These are phyloP conservation scores for Tinea trinotella DNA, from an alignment of 2,888 invertebrate species.

Conservation along the genomic window DNA sequence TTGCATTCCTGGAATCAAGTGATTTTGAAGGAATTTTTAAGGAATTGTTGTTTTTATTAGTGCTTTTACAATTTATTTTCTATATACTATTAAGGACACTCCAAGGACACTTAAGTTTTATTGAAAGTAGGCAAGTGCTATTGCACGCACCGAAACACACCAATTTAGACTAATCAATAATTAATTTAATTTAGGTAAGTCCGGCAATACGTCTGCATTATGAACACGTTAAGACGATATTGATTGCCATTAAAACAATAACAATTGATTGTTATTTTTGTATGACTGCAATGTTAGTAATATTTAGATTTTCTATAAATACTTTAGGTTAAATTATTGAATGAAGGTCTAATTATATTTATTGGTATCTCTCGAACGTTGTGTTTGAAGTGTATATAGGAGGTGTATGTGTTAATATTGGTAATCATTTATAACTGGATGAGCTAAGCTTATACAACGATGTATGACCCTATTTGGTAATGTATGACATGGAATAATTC, in stretches of 20 bases:
- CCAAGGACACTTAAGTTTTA: conserved; percentile 32
- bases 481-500: not conserved
- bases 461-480: conserved; percentile 32
- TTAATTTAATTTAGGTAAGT: conserved; percentile 34
- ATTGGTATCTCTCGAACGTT: conserved; percentile 2
- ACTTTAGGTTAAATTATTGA: conserved; percentile 46
- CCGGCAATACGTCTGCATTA: conserved; percentile 46
- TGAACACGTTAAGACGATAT: conserved; percentile 46
- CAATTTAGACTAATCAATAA: conserved; percentile 43
- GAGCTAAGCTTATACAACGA: conserved; percentile 62
- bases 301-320: conserved; percentile 66
- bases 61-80: conserved; percentile 8
- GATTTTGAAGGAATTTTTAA: conserved; percentile 49
- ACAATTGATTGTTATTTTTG: conserved; percentile 69
- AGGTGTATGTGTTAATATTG: not conserved
- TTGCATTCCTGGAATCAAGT: conserved; percentile 1
- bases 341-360: conserved; percentile 7
- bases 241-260: too few relatives aligned
- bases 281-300: conserved; percentile 59
- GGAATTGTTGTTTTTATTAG: conserved; percentile 18
- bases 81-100: conserved; percentile 11
- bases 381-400: not conserved
- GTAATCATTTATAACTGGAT: conserved; percentile 31
- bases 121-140: conserved; percentile 64
- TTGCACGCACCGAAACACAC: conserved; percentile 68